Conservation (phyloP, 2,888 invertebrate genomes). For the Drosophila flavopinicola region DNA sequence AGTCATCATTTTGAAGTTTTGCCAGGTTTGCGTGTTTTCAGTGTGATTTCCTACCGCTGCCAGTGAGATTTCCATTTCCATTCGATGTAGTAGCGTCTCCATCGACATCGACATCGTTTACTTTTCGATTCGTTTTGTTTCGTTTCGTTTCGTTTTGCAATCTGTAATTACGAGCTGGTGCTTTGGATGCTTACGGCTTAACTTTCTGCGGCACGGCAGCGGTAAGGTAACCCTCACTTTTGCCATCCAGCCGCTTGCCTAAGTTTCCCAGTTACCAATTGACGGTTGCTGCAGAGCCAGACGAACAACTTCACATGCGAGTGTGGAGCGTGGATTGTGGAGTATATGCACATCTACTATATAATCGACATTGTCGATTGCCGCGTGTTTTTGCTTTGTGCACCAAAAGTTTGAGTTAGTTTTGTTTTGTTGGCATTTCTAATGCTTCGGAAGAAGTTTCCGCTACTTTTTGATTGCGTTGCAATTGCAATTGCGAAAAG, state of each 20-base stretch:
- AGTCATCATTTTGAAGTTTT: slow-evolving; percentile 62
- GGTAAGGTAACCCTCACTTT: slow-evolving; percentile 33
- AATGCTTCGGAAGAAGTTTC: slow-evolving; percentile 56
- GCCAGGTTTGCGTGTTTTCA: slow-evolving; percentile 48
- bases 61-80: slow-evolving; percentile 24
- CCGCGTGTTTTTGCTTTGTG: slow-evolving; percentile 52
- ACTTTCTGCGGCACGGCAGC: slow-evolving; percentile 66
- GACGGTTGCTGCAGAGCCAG: slow-evolving; percentile 8
- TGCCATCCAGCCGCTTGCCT: slow-evolving; percentile 9
- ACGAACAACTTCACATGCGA: slow-evolving; percentile 31
- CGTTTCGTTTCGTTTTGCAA: slow-evolving; percentile 58
- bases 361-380: slow-evolving; percentile 64
- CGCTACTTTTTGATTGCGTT: slow-evolving; percentile 48
- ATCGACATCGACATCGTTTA: slow-evolving; percentile 57
- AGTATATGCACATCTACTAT: slow-evolving; percentile 6
- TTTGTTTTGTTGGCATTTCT: slow-evolving; percentile 58
- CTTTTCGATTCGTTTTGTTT: slow-evolving; percentile 70
- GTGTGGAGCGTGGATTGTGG: too few species aligned
- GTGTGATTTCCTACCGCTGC: slow-evolving; percentile 22
- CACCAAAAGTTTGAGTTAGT: slow-evolving; percentile 51
- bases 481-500: slow-evolving; percentile 46
- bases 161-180: slow-evolving; percentile 65
- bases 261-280: slow-evolving; percentile 10
- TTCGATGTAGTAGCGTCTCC: slow-evolving; percentile 31
- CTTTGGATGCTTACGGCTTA: slow-evolving; percentile 63